phyloP scores from a whole-genome alignment of 1,140 invertebrate genomes.

The Drosophila mojavensis region DNA sequence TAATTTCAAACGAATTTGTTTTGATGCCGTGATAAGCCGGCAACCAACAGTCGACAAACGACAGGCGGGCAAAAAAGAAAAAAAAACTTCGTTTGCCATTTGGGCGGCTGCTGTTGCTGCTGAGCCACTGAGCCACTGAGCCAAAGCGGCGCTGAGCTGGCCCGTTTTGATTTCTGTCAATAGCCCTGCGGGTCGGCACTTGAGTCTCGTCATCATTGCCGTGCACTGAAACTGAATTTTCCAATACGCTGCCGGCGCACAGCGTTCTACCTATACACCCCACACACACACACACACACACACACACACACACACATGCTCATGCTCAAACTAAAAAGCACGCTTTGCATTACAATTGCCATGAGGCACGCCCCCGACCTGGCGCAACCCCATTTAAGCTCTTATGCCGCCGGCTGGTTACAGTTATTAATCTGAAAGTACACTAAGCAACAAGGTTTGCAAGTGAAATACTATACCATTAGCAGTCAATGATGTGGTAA shows the following conservation, averaged over 20 bases:
- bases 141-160: slow-evolving; percentile 22
- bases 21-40: slow-evolving; percentile 83
- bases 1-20: slow-evolving; percentile 84
- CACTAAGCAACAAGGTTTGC: slow-evolving; percentile 38
- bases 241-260: slow-evolving; percentile 57
- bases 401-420: slow-evolving; percentile 53
- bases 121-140: slow-evolving; percentile 33
- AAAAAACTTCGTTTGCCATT: slow-evolving; percentile 66
- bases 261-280: slow-evolving; percentile 19
- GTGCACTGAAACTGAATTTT: slow-evolving; percentile 72
- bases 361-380: slow-evolving; percentile 36
- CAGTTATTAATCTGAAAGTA: slow-evolving; percentile 75
- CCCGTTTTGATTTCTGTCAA: slow-evolving; percentile 78
- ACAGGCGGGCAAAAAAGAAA: too few species aligned
- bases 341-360: slow-evolving; percentile 76
- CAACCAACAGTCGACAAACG: slow-evolving; percentile 38
- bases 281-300: slow-evolving; percentile 19
- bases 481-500: background rate
- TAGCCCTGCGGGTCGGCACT: slow-evolving; percentile 76
- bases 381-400: slow-evolving; percentile 34
- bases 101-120: slow-evolving; percentile 42
- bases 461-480: background rate
- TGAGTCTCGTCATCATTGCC: slow-evolving; percentile 63
- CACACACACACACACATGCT: slow-evolving; percentile 21
- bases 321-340: slow-evolving; percentile 36